Conservation (phyloP, 2,888 invertebrate species). For the Cyclophora albipunctata region DNA sequence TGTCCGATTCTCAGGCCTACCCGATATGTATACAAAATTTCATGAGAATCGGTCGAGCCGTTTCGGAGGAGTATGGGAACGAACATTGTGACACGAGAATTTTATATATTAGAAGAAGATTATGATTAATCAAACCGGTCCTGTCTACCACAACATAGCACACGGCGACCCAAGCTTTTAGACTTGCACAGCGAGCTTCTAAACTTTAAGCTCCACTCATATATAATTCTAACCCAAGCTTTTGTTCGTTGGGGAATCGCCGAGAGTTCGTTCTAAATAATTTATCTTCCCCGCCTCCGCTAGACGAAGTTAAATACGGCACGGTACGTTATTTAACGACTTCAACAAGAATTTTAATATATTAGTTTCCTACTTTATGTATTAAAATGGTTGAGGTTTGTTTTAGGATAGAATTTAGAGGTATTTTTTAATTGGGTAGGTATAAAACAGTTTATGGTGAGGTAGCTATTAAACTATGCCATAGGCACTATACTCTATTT, state of each 20-base stretch:
- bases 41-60: too few relatives aligned
- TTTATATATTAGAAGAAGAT: too few relatives aligned
- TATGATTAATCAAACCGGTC: constrained; percentile 9
- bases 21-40: too few relatives aligned
- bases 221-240: constrained; percentile 72
- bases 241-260: constrained; percentile 71
- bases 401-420: too few relatives aligned
- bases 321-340: constrained; percentile 32
- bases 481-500: too few relatives aligned
- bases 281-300: constrained; percentile 48
- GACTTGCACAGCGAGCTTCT: constrained; percentile 71
- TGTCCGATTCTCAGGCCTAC: too few relatives aligned
- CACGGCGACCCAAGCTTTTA: constrained; percentile 62
- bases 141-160: constrained; percentile 28
- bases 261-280: constrained; percentile 65
- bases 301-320: constrained; percentile 45
- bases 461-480: too few relatives aligned
- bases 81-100: too few relatives aligned
- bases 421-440: too few relatives aligned
- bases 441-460: too few relatives aligned
- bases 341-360: constrained; percentile 2
- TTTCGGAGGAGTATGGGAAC: too few relatives aligned
- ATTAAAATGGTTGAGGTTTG: too few relatives aligned
- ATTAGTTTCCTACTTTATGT: not conserved
- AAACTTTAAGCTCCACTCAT: constrained; percentile 74